Conservation (phyloP, 1,140 invertebrate genomes). For the Aphelinus atriplicis region DNA sequence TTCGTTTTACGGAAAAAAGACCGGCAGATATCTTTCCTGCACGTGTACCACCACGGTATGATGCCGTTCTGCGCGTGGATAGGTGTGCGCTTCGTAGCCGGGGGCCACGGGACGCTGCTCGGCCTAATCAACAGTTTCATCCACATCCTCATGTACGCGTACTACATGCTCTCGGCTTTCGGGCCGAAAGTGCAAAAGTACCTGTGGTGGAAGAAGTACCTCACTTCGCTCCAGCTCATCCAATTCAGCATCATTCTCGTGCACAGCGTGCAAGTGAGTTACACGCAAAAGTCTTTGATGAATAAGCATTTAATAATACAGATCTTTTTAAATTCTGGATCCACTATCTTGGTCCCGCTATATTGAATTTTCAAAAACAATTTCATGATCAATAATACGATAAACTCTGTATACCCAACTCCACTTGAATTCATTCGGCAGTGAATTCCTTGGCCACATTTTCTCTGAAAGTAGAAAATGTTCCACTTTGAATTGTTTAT, state of each 20-base stretch:
- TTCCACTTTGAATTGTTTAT: no score
- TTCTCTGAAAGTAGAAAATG: no score
- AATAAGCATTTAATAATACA: no score
- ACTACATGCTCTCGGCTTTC: constrained; percentile 83
- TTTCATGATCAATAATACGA: no score
- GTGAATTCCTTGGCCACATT: no score
- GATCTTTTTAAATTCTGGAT: no score
- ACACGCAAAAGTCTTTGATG: no score
- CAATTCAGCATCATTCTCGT: constrained; percentile 84
- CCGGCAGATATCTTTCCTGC: constrained; percentile 79
- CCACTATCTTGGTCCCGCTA: no score
- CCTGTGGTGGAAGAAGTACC: constrained; percentile 93
- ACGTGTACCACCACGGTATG: constrained; percentile 78
- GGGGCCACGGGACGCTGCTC: constrained; percentile 83
- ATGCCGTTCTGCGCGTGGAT: constrained; percentile 85
- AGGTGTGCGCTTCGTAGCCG: constrained; percentile 81
- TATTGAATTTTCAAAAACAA: no score
- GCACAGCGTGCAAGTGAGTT: constrained; percentile 72
- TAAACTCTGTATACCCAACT: no score
- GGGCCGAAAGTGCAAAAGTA: constrained; percentile 86
- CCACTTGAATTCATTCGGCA: no score
- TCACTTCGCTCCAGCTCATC: constrained; percentile 86
- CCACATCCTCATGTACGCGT: constrained; percentile 86
- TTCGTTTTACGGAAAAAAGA: constrained; percentile 85
- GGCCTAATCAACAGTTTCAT: constrained; percentile 88